A percentile compares a stretch with the other conserved stretches of the same genome.
These are phyloP conservation scores for Deilephila porcellus DNA, from an alignment of 2,888 invertebrate species.

Conservation along the genomic window DNA sequence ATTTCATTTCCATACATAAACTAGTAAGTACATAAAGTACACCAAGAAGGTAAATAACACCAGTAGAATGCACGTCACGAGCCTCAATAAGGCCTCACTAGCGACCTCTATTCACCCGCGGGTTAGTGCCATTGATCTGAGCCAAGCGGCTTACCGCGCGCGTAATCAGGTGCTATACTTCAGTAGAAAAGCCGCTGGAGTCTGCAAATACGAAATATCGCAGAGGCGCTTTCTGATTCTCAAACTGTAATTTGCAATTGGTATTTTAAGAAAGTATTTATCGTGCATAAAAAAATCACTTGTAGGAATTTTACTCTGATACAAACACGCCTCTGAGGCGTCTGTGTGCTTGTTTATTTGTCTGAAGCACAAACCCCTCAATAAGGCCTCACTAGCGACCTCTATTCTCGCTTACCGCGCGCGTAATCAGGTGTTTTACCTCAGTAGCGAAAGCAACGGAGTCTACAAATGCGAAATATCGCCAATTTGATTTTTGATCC, in stretches of 20 bases:
- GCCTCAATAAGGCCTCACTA: too few species aligned
- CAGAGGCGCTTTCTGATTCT: not conserved
- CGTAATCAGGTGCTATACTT: slow-evolving; percentile 8
- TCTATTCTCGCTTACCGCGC: slow-evolving; percentile 7
- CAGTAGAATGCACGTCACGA: too few species aligned
- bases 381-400: too few species aligned
- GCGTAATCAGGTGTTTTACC: slow-evolving; percentile 3
- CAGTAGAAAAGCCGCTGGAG: not conserved
- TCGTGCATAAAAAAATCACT: not conserved
- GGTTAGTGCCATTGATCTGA: not conserved
- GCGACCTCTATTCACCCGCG: not conserved
- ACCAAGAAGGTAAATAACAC: too few species aligned
- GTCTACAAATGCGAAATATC: not conserved
- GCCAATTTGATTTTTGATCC: not conserved
- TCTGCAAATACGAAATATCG: not conserved
- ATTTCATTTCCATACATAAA: too few species aligned
- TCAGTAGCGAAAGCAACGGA: not conserved
- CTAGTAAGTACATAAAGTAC: too few species aligned
- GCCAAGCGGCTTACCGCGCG: slow-evolving; percentile 10
- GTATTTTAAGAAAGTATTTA: not conserved
- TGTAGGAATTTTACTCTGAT: too few species aligned
- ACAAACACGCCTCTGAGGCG: too few species aligned
- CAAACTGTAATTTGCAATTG: too few species aligned
- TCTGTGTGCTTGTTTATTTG: too few species aligned
- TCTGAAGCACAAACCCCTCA: too few species aligned